Conservation (phyloP, 2,113 vertebrate genomes). For the Catharus minimus region DNA sequence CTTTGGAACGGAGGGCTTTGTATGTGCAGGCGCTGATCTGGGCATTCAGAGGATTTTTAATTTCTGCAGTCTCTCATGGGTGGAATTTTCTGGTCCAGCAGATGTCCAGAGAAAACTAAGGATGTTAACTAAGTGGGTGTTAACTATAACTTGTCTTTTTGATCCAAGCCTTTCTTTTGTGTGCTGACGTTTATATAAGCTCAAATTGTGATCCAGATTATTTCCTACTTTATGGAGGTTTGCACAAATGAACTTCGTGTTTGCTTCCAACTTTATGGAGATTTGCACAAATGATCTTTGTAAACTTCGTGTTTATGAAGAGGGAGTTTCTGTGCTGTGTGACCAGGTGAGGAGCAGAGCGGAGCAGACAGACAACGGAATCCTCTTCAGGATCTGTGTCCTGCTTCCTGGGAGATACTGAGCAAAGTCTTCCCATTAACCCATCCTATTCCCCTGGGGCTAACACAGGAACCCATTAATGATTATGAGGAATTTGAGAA, state of each 20-base stretch:
- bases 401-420: not conserved
- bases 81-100: not conserved
- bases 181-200: conserved; percentile 21
- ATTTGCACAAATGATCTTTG: too few relatives aligned
- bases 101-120: not conserved
- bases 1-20: not conserved
- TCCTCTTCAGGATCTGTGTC: fast-evolving
- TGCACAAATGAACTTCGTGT: too few relatives aligned
- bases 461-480: not conserved
- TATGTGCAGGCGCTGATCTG: not conserved
- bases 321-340: not conserved
- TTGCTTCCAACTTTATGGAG: too few relatives aligned
- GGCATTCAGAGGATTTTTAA: not conserved
- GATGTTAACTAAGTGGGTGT: not conserved
- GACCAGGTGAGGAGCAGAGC: not conserved
- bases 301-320: not conserved
- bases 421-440: not conserved
- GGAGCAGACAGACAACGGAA: not conserved
- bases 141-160: not conserved
- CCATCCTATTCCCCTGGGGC: not conserved
- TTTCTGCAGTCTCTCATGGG: not conserved
- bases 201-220: not conserved
- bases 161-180: not conserved
- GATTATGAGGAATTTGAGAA: not conserved
- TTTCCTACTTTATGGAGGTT: not conserved